phyloP scores from a whole-genome alignment of 2,113 vertebrate species.

The Oncorhynchus kisutch region DNA sequence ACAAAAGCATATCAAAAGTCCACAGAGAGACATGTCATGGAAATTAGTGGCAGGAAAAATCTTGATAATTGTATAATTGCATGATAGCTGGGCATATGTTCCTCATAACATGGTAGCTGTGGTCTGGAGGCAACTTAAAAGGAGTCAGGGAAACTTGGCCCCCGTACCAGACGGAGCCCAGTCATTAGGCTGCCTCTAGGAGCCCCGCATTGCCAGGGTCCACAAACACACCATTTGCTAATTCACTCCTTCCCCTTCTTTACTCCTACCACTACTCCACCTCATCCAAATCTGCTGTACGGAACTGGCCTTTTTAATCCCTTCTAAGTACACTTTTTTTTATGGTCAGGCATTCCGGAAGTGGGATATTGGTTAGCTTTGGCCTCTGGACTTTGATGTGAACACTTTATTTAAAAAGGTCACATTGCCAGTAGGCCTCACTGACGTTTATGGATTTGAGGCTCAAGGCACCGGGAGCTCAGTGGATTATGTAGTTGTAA shows the following conservation, averaged over 20 bases:
- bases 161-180: constrained; percentile 65
- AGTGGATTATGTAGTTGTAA: constrained; percentile 43
- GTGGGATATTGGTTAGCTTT: constrained; percentile 42
- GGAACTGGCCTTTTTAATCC: constrained; percentile 50
- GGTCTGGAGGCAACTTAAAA: constrained; percentile 65
- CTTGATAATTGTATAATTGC: constrained; percentile 67
- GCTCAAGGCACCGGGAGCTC: constrained; percentile 36
- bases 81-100: constrained; percentile 64
- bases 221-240: constrained; percentile 70
- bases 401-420: constrained; percentile 37
- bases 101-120: constrained; percentile 60
- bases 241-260: constrained; percentile 65
- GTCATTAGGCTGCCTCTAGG: constrained; percentile 71
- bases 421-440: constrained; percentile 33
- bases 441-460: constrained; percentile 45
- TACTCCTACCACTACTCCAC: constrained; percentile 50
- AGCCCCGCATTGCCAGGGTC: constrained; percentile 61
- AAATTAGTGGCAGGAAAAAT: constrained; percentile 55
- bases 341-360: constrained; percentile 47
- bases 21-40: constrained; percentile 52
- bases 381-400: constrained; percentile 57
- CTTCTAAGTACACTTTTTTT: constrained; percentile 45
- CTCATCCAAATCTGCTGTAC: constrained; percentile 12
- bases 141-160: constrained; percentile 71
- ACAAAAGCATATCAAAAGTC: constrained; percentile 22